phyloP scores from a whole-genome alignment of 2,888 invertebrate species.

The Xestia xanthographa region DNA sequence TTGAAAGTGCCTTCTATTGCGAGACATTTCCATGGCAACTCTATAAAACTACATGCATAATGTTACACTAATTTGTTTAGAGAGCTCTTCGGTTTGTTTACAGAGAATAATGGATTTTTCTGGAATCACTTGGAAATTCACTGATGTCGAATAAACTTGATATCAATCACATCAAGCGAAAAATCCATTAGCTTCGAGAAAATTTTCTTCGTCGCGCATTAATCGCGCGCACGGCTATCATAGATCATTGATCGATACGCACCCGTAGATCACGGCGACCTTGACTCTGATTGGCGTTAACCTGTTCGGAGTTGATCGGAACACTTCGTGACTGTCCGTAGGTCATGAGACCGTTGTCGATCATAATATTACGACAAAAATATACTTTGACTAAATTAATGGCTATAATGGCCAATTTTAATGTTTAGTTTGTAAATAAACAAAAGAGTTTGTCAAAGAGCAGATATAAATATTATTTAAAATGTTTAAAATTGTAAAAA shows the following conservation, averaged over 20 bases:
- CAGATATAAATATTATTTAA: conserved; percentile 29
- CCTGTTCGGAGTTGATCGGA: conserved; percentile 71
- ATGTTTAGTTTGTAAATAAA: conserved; percentile 52
- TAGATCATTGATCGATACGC: conserved; percentile 83
- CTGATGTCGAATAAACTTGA: background rate
- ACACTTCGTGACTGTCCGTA: conserved; percentile 76
- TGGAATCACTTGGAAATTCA: background rate
- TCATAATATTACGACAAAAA: conserved; percentile 71
- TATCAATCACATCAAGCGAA: background rate
- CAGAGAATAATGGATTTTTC: background rate
- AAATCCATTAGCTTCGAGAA: conserved; percentile 19
- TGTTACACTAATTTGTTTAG: background rate
- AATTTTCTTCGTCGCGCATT: conserved; percentile 46
- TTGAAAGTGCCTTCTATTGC: conserved; percentile 52
- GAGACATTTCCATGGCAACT: conserved; percentile 35
- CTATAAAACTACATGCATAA: conserved; percentile 26
- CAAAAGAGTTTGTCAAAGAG: conserved; percentile 40
- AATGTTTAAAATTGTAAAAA: conserved; percentile 9
- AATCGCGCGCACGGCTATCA: conserved; percentile 59
- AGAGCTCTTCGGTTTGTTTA: background rate
- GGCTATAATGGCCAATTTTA: conserved; percentile 48
- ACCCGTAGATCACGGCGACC: conserved; percentile 78
- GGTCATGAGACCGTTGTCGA: conserved; percentile 69
- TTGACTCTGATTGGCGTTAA: conserved; percentile 82
- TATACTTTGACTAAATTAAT: conserved; percentile 57